Base-by-base conservation (phyloP, 92 coral and sea anemone species). In the Hydrozoanthus gracilis region DNA sequence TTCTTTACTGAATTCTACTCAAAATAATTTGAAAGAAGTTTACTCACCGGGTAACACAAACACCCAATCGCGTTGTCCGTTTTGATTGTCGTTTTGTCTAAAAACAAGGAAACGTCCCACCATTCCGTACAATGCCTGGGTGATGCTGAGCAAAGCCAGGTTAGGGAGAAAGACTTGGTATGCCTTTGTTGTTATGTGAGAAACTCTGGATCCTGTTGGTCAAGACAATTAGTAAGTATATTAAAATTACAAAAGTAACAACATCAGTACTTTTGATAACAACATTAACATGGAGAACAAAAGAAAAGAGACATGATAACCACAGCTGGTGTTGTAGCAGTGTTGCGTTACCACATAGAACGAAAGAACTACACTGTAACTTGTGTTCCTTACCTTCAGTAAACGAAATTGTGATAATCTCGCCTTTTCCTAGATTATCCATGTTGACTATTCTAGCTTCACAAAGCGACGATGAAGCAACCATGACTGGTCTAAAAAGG, bases 31-130 rank as follows among this genome's bases (percentile, higher is more conserved):
- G 12, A 27, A 12, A 8, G 0, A 65, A 10, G 10, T 64, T 16
- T 64, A 47, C 85, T 66, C 13, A 80, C 85, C 73, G 1, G 85
- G 85, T 46, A 80, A 46, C 2, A 80, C 74, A 80, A 80, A 13
- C 6, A 51, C 9, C 85, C 85, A 80, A 11, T 13, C 49, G n/a
- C n/a, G 56, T n/a, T 60, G 44, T 16, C 13, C 73, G 10, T 14
- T 1, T 61, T 62, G 84, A 1, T 79, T 62, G 45, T 61, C 71
- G 0, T 78, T 39, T 20, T 80, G 85, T 8, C 56, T 64, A 48
- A 7, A 80, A 5, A 80, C 75, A 44, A 80, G 62, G 12, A 80
- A 51, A 80, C 44, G 60, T 11, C 74, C 85, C 27, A 65, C 85
- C 85, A 47, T 64, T 7, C 85, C 85, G 27, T 64, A 80, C 85